Conservation (phyloP, 2,797 vertebrate genomes). For the Decapterus maruadsi region DNA sequence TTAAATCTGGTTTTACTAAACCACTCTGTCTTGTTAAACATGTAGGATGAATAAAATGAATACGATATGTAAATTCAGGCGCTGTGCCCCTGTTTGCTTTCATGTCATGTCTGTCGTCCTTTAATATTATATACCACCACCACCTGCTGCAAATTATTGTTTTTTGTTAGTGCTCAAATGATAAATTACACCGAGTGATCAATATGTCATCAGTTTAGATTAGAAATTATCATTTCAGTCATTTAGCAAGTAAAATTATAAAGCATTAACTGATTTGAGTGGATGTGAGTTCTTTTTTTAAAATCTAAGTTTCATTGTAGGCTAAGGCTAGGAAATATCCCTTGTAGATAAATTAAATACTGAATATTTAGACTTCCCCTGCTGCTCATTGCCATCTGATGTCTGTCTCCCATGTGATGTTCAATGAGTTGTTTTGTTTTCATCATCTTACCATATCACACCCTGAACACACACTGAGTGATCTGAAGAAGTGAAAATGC, state of each 20-base stretch:
- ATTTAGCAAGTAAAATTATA: not conserved
- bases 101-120: not conserved
- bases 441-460: not conserved
- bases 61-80: not conserved
- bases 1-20: slow-evolving; percentile 7
- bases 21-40: not conserved
- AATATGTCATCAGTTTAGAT: not conserved
- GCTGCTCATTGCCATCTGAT: not conserved
- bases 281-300: too few relatives aligned
- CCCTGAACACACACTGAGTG: not conserved
- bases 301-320: not conserved
- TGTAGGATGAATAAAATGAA: not conserved
- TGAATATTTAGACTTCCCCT: not conserved
- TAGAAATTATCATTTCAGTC: not conserved
- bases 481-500: not conserved
- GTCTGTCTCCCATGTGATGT: not conserved
- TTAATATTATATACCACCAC: not conserved
- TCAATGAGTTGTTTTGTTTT: not conserved
- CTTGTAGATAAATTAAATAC: not conserved
- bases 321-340: not conserved
- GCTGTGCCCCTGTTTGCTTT: not conserved
- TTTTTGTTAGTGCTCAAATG: not conserved
- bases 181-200: not conserved
- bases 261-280: not conserved
- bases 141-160: not conserved